phyloP scores from a whole-genome alignment of 2,888 invertebrate genomes.

The Drosophila buzzatii region DNA sequence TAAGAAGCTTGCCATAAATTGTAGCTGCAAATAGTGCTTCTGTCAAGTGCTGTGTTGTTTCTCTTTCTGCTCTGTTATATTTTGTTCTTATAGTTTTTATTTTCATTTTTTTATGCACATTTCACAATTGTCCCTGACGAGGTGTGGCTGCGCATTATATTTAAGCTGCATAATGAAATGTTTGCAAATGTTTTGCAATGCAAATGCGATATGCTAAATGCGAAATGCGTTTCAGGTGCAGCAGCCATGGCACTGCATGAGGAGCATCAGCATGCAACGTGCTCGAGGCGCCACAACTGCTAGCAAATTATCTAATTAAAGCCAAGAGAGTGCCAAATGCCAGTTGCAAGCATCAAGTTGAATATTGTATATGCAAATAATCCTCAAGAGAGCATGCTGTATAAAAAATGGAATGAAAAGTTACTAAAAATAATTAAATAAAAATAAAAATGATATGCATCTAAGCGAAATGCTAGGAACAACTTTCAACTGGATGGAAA shows the following conservation, averaged over 20 bases:
- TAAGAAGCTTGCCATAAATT: constrained; percentile 56
- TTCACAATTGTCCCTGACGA: constrained; percentile 30
- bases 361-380: constrained; percentile 47
- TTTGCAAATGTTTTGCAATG: constrained; percentile 73
- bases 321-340: constrained; percentile 36
- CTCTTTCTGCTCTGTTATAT: not conserved
- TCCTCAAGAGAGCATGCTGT: constrained; percentile 35
- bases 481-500: constrained; percentile 57
- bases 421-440: constrained; percentile 11
- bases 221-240: constrained; percentile 28
- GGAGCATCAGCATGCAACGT: constrained; percentile 1
- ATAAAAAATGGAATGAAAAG: constrained; percentile 4
- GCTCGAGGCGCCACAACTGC: constrained; percentile 6
- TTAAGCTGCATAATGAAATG: constrained; percentile 72
- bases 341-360: constrained; percentile 50
- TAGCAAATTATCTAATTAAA: constrained; percentile 72
- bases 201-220: constrained; percentile 56
- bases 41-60: constrained; percentile 41
- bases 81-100: not conserved
- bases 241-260: constrained; percentile 7
- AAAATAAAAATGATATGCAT: constrained; percentile 8
- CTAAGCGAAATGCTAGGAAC: constrained; percentile 38
- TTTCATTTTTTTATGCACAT: constrained; percentile 14
- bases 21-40: constrained; percentile 41
- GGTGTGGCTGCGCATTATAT: constrained; percentile 48